phyloP scores from a whole-genome alignment of 30 jellyfish, hydroid and myxozoan species.

The Sanderia malayensis region DNA sequence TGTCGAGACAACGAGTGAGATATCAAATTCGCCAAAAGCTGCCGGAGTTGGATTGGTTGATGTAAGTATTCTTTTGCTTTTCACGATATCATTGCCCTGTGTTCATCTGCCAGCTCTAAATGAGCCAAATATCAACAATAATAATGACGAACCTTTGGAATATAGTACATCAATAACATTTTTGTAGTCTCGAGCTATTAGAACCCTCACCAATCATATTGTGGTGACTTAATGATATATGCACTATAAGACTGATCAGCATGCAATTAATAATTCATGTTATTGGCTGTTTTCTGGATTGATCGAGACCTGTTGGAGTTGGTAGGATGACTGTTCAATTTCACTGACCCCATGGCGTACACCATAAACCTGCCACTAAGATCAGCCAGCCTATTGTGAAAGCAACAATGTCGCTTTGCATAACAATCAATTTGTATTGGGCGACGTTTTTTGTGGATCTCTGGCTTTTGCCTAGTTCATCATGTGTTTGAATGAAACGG shows the following conservation, averaged over 20 bases:
- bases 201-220: background rate
- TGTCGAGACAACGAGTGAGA: background rate
- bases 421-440: conserved; percentile 17
- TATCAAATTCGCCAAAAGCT: background rate
- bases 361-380: conserved; percentile 59
- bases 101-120: too few relatives aligned
- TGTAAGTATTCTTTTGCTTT: background rate
- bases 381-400: conserved; percentile 46
- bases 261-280: background rate
- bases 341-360: background rate
- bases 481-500: background rate
- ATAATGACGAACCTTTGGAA: too few relatives aligned
- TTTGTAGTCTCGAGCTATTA: too few relatives aligned
- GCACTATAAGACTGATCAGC: background rate
- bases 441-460: background rate
- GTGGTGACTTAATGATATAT: background rate
- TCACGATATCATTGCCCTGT: too few relatives aligned
- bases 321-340: background rate
- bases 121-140: too few relatives aligned
- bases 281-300: background rate
- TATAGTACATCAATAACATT: too few relatives aligned
- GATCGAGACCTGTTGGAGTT: conserved; percentile 1
- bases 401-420: conserved; percentile 62
- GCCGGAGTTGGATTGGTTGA: conserved; percentile 2
- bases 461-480: background rate